Evolutionary conservation across 1,140 invertebrate genomes (phyloP), one percentile per base, ranked within the genome.

Genomic region (Rhizoglyphus robini): DNA sequence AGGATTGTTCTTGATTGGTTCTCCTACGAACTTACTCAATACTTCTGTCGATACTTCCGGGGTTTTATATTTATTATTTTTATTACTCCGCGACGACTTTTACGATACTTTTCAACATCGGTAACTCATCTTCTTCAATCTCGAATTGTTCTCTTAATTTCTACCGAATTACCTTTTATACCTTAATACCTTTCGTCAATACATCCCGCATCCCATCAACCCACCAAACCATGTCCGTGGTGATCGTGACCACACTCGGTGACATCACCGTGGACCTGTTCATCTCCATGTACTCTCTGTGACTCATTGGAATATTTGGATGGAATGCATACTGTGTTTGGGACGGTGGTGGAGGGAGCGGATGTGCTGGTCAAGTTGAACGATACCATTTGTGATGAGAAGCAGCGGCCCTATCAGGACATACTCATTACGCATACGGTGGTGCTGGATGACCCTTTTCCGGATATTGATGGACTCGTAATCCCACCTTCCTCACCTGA

Each of bases 371-470:
- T 80, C 13, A 89, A 88, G 73, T 80, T 99, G 0, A 99, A 99
- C 76, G 91, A 96, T 72, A 83, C 87, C 0, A 90, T 96, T 71
- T 94, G 90, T 75, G 95, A 99, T 80, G 83, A 83, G 30, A 81
- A 84, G n/a, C 83, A 93, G 73, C 79, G 88, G 48, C 96, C 96
- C 0, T 97, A 91, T 75, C 86, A 93, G 75, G 95, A 99, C 77
- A 92, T 99, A 47, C 75, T 94, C 69, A 96, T 99, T 65, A 93
- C 91, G 1, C 96, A 99, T 74, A 99, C 96, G 0, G 87, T 99
- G 4, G 82, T 99, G 34, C 77, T 99, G 8, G 88, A 96, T 74
- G 96, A 99, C 80, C 96, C 96, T 0, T 99, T 86, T 76, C 86
- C 87, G 69, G 93, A 99, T 79, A 88, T 89, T 1, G 73, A 80